Evolutionary conservation across 2,797 vertebrate genomes (phyloP).

Genomic region (Manis pentadactyla): DNA sequence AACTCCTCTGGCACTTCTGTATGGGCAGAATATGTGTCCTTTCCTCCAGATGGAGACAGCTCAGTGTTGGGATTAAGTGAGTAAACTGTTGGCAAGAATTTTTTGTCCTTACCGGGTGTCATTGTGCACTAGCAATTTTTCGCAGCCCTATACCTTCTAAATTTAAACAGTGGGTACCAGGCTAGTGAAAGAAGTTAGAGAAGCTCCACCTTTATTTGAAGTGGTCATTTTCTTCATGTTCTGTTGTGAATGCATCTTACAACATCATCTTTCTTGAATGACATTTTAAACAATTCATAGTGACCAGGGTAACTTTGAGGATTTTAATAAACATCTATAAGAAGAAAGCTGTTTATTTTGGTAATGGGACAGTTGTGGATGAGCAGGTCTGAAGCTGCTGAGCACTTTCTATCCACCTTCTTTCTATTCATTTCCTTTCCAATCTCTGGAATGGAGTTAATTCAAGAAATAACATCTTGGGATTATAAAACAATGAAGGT

Average conservation of each 20-base stretch:
- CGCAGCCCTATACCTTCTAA: background rate
- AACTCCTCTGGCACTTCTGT: background rate
- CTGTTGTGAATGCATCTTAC: background rate
- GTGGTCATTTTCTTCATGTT: background rate
- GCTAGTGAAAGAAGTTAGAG: background rate
- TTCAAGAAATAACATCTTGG: background rate
- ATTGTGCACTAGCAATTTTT: background rate
- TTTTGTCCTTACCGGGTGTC: background rate
- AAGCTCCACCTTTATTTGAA: background rate
- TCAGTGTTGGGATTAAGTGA: background rate
- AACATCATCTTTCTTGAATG: background rate
- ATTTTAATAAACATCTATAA: conserved; percentile 14
- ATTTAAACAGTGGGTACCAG: background rate
- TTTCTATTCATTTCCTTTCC: conserved; percentile 16
- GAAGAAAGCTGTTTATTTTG: conserved; percentile 27
- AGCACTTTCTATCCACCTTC: background rate
- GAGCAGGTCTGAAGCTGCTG: background rate
- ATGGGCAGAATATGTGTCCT: background rate
- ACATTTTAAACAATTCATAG: conserved; percentile 15
- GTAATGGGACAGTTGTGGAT: background rate
- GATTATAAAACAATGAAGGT: background rate
- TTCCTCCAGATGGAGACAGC: background rate
- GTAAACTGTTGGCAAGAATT: background rate
- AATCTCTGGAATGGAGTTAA: background rate
- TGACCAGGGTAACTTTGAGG: background rate